Percentiles rank a stretch among this genome's conserved stretches.
Conservation (phyloP, 2,888 invertebrate species). For the Rhagophthalmus giganteus region DNA sequence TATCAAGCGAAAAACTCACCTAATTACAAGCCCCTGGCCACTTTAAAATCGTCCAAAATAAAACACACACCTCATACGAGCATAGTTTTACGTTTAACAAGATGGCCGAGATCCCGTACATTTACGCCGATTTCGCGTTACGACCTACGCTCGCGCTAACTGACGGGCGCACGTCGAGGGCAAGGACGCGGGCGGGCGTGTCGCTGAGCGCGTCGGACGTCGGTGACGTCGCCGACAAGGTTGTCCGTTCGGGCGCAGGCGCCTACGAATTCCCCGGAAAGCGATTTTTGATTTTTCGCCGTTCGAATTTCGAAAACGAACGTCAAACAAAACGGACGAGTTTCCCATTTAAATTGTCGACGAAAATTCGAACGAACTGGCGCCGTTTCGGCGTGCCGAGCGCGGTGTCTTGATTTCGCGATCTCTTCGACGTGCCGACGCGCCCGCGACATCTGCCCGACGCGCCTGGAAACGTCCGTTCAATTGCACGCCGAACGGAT, state of each 20-base stretch:
- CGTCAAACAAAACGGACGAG: not conserved
- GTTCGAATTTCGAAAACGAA: constrained; percentile 3
- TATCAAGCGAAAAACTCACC: constrained; percentile 48
- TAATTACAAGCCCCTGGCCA: constrained; percentile 51
- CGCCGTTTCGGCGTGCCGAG: too few relatives aligned
- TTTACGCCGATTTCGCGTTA: constrained; percentile 43
- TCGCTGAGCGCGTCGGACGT: constrained; percentile 37
- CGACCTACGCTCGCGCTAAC: constrained; percentile 41
- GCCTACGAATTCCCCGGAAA: constrained; percentile 29
- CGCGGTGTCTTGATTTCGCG: too few relatives aligned
- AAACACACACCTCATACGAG: constrained; percentile 57
- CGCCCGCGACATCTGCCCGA: too few relatives aligned
- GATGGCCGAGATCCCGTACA: constrained; percentile 56
- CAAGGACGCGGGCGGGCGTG: constrained; percentile 38
- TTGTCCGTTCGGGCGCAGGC: constrained; percentile 44
- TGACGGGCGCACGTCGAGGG: constrained; percentile 25
- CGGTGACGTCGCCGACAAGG: constrained; percentile 53
- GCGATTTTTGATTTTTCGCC: constrained; percentile 31
- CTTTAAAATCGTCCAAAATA: constrained; percentile 51
- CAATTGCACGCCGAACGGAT: too few relatives aligned
- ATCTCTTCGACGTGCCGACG: too few relatives aligned
- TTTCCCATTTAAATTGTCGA: not conserved
- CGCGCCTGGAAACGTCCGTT: too few relatives aligned
- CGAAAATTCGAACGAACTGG: not conserved
- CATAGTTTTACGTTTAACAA: constrained; percentile 57